A percentile compares a stretch with the other conserved stretches of the same genome.
Evolutionary conservation across 2,888 invertebrate genomes (phyloP).

Genomic region (Rhorus exstirpatorius): DNA sequence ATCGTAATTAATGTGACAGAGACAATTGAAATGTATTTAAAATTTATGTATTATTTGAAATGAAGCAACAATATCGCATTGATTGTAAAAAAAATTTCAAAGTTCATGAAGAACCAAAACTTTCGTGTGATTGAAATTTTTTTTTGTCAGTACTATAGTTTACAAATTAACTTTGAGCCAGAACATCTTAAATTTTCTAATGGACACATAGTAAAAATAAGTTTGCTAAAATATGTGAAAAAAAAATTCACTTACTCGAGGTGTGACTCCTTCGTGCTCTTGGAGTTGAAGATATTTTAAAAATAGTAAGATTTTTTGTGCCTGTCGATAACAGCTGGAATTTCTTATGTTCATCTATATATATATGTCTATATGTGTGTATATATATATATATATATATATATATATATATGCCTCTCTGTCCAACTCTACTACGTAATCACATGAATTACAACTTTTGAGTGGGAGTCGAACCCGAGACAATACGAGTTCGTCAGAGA

Average conservation of each 20-base stretch:
- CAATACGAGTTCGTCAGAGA: slow-evolving; percentile 10
- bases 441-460: slow-evolving; percentile 33
- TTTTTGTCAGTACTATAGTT: neutral
- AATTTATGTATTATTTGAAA: no score
- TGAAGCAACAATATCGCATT: no score
- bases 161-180: no score
- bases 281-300: neutral
- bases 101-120: no score
- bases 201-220: no score
- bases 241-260: neutral
- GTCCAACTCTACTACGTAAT: slow-evolving; percentile 38
- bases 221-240: neutral
- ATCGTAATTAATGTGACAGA: no score
- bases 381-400: no score
- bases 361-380: no score
- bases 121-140: no score
- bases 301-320: neutral
- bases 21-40: no score
- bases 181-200: no score
- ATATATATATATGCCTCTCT: neutral
- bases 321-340: slow-evolving; percentile 10
- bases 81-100: no score
- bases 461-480: slow-evolving; percentile 45
- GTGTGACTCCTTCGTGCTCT: neutral
- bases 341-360: neutral